A percentile compares a stretch with the other conserved stretches of the same genome.
phyloP scores from a whole-genome alignment of 1,140 invertebrate species.

The Limonius californicus region DNA sequence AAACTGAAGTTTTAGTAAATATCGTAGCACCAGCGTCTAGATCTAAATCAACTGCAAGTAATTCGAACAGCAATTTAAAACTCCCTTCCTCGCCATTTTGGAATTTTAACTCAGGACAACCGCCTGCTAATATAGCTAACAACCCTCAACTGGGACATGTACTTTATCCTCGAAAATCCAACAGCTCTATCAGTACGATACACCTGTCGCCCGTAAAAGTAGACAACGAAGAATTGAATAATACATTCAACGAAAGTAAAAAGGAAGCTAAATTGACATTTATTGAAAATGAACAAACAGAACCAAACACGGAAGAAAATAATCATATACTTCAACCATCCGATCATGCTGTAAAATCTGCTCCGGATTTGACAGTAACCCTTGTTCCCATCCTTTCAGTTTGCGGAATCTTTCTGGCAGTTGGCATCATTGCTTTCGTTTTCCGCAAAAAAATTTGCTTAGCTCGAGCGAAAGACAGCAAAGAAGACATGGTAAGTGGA shows the following conservation, averaged over 20 bases:
- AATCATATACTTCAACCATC: neutral
- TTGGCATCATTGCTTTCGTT: constrained; percentile 53
- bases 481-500: constrained; percentile 57
- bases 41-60: constrained; percentile 5
- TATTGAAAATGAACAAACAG: too few species aligned
- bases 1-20: constrained; percentile 67
- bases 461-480: constrained; percentile 51
- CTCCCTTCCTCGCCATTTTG: neutral
- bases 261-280: too few species aligned
- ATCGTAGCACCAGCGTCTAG: constrained; percentile 45
- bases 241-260: too few species aligned
- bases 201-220: neutral
- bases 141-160: neutral
- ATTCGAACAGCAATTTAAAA: neutral
- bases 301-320: neutral
- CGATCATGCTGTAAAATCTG: constrained; percentile 43
- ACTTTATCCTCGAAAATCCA: neutral
- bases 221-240: neutral
- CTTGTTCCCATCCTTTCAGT: constrained; percentile 58
- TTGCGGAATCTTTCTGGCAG: constrained; percentile 53
- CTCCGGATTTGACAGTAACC: constrained; percentile 51
- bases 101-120: constrained; percentile 7
- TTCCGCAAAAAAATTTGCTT: constrained; percentile 56
- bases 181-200: neutral
- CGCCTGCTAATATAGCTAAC: neutral